These are phyloP conservation scores for Cyanistes caeruleus DNA, from an alignment of 2,113 vertebrate genomes.

Conservation along the genomic window DNA sequence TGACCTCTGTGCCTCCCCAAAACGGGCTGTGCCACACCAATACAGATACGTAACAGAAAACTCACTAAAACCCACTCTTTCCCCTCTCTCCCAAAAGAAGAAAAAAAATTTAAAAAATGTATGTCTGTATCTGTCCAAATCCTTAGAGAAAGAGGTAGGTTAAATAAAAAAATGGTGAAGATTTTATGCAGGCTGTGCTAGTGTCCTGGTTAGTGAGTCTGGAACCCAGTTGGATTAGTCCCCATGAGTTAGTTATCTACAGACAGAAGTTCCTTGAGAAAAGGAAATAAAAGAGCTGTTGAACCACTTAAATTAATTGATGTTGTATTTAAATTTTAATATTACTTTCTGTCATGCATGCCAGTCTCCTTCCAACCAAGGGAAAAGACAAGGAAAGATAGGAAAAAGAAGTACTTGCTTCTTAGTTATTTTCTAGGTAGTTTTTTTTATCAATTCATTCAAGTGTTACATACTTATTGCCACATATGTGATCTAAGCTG, in stretches of 20 bases:
- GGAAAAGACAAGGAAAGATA: neutral
- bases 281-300: neutral
- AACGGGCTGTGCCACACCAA: neutral
- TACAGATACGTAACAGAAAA: neutral
- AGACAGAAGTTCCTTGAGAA: neutral
- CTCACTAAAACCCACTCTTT: neutral
- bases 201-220: neutral
- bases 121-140: neutral
- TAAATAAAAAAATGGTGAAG: neutral
- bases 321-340: neutral
- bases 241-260: neutral
- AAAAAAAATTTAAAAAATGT: too few species aligned
- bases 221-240: neutral
- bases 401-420: neutral
- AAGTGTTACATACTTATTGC: neutral
- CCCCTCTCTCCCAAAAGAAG: rapidly evolving
- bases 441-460: neutral
- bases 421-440: neutral
- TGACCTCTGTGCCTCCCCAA: neutral
- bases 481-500: neutral
- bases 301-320: neutral
- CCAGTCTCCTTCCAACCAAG: neutral
- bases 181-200: neutral
- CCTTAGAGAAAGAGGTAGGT: neutral
- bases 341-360: neutral